phyloP scores from a whole-genome alignment of 1,140 invertebrate genomes.

The Solen grandis region DNA sequence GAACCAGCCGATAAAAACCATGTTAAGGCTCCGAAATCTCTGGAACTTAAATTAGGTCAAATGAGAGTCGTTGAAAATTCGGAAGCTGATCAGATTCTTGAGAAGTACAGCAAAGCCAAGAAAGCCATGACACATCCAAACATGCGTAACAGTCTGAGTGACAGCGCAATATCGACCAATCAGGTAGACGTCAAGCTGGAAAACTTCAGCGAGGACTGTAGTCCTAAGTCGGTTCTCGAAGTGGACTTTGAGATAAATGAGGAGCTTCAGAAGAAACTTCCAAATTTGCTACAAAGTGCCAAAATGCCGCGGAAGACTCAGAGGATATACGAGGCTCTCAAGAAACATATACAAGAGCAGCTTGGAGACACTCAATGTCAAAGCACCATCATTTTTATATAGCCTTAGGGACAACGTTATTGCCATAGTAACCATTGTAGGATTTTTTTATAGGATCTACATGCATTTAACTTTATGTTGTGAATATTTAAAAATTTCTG shows the following conservation, averaged over 20 bases:
- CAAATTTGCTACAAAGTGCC: slow-evolving; percentile 45
- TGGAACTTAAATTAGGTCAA: slow-evolving; percentile 17
- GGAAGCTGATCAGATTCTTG: slow-evolving; percentile 49
- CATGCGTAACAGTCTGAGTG: slow-evolving; percentile 51
- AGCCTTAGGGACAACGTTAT: no score
- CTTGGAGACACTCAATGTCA: slow-evolving; percentile 29
- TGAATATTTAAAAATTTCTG: no score
- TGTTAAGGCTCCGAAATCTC: background rate
- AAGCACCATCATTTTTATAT: slow-evolving; percentile 48
- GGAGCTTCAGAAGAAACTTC: slow-evolving; percentile 32
- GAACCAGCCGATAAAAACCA: background rate
- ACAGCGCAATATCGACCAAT: slow-evolving; percentile 20
- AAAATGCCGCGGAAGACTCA: slow-evolving; percentile 51
- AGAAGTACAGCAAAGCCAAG: slow-evolving; percentile 26
- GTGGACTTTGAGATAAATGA: slow-evolving; percentile 32
- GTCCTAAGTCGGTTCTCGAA: slow-evolving; percentile 36
- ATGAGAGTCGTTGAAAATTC: slow-evolving; percentile 31
- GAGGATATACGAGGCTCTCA: slow-evolving; percentile 39
- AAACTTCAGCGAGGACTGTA: slow-evolving; percentile 12
- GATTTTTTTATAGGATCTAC: no score
- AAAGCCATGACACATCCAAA: slow-evolving; percentile 29
- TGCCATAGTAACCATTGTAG: no score
- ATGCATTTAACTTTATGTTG: no score
- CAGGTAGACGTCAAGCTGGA: background rate
- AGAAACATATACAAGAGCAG: slow-evolving; percentile 39